Evolutionary conservation across 2,797 vertebrate species (phyloP).

Genomic region (Rhinella marina): DNA sequence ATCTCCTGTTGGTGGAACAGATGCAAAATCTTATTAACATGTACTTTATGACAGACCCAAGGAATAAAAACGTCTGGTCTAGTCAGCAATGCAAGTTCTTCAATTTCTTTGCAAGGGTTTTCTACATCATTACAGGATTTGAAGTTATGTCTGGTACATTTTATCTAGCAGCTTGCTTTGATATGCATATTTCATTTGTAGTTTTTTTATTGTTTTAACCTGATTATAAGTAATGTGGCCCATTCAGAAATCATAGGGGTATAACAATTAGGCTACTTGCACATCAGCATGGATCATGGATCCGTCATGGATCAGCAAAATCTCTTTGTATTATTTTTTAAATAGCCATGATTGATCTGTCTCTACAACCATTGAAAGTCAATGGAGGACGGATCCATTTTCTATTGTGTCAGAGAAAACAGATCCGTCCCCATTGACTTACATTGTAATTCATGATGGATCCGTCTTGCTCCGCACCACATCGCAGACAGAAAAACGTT

Average conservation of each 20-base stretch:
- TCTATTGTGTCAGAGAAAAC: no score
- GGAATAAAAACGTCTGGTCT: slow-evolving; percentile 6
- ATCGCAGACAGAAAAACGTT: no score
- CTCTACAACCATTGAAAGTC: no score
- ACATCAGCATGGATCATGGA: no score
- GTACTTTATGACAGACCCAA: not conserved
- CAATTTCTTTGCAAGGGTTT: not conserved
- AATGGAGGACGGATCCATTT: no score
- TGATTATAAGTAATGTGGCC: not conserved
- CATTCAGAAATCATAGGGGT: not conserved
- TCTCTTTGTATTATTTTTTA: no score
- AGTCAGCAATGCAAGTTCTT: not conserved
- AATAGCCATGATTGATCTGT: no score
- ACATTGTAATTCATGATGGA: no score
- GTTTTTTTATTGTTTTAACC: not conserved
- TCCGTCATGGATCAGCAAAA: no score
- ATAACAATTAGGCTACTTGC: no score
- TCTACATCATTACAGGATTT: not conserved
- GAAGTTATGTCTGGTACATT: not conserved
- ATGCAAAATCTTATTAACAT: slow-evolving; percentile 16
- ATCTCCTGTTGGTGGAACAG: not conserved
- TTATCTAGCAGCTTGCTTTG: not conserved
- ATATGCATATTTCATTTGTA: not conserved
- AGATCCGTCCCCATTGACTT: no score
- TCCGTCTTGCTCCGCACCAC: no score